These are phyloP conservation scores for Sakesphorus luctuosus DNA, from an alignment of 2,113 vertebrate species.

Conservation along the genomic window DNA sequence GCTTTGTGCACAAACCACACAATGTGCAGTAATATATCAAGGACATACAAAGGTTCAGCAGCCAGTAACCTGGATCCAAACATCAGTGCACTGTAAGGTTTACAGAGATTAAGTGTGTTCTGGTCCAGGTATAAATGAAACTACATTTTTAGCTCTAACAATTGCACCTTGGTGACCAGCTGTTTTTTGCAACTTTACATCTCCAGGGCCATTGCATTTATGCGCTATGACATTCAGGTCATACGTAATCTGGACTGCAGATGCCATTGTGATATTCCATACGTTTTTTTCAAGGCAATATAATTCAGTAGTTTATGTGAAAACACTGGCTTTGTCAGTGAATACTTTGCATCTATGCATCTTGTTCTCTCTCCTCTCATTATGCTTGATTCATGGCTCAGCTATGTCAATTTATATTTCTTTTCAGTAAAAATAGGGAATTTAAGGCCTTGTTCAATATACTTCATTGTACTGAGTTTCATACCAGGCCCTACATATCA, in stretches of 20 bases:
- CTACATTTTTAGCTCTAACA: neutral
- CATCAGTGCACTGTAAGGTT: neutral
- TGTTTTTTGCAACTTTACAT: neutral
- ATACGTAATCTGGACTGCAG: neutral
- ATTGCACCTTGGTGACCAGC: neutral
- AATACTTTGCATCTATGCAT: neutral
- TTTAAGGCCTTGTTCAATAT: neutral
- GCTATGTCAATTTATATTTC: neutral
- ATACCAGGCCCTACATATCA: neutral
- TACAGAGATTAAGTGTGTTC: neutral
- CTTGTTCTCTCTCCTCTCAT: neutral
- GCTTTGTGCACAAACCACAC: neutral
- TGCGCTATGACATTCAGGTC: fast-evolving
- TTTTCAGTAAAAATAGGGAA: neutral
- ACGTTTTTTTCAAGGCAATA: neutral
- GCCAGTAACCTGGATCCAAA: neutral
- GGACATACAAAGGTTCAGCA: neutral
- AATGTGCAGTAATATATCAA: neutral
- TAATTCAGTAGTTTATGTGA: neutral
- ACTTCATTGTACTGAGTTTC: neutral
- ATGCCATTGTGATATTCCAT: neutral
- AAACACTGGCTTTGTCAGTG: neutral
- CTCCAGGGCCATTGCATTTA: neutral
- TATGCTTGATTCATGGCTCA: neutral
- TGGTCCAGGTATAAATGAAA: neutral